phyloP scores from a whole-genome alignment of 1,140 invertebrate genomes.

The Yoshiicerus persimilis region DNA sequence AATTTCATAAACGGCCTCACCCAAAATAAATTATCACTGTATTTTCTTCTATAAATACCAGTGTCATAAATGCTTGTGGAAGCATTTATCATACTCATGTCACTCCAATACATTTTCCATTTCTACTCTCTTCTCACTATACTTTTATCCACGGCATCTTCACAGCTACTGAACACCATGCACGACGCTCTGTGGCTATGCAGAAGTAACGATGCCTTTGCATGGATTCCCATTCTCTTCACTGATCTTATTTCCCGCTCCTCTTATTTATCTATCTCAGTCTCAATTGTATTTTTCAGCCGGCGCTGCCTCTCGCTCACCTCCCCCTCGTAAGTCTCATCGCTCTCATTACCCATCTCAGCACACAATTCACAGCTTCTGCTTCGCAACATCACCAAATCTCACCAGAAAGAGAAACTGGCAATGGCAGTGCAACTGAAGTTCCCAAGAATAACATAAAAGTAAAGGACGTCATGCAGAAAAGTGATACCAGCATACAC shows the following conservation, averaged over 20 bases:
- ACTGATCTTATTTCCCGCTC: neutral
- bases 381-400: neutral
- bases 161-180: neutral
- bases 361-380: neutral
- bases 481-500: too few relatives aligned
- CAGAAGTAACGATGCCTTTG: neutral
- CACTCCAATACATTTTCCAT: neutral
- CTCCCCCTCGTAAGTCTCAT: neutral
- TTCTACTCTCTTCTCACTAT: neutral
- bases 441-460: neutral
- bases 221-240: neutral
- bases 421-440: neutral
- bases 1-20: slow-evolving; percentile 42
- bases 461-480: too few relatives aligned
- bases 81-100: slow-evolving; percentile 44
- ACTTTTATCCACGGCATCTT: neutral
- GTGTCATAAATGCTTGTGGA: slow-evolving; percentile 31
- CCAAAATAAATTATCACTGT: slow-evolving; percentile 46
- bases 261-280: neutral
- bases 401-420: neutral
- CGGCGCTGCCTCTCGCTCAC: neutral
- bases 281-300: neutral
- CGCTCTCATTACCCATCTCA: neutral
- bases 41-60: slow-evolving; percentile 39
- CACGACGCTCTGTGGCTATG: neutral